Percentiles rank a stretch among this genome's conserved stretches.
Conservation (phyloP, 2,888 invertebrate species). For the Drosophila peninsularis region DNA sequence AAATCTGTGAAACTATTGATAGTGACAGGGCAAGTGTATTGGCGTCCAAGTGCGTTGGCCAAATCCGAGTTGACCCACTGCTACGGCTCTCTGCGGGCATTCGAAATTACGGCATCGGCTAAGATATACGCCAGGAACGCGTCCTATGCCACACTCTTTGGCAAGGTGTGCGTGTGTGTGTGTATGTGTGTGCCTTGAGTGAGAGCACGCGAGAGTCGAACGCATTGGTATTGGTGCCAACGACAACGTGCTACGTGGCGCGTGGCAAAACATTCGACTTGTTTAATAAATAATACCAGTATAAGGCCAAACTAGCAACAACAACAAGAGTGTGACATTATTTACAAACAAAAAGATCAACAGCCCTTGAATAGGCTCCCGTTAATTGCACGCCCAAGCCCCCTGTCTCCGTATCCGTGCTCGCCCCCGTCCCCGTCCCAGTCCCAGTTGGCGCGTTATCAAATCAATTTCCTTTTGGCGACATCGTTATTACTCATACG, state of each 20-base stretch:
- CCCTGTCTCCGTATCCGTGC: background rate
- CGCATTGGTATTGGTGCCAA: slow-evolving; percentile 59
- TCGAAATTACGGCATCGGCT: slow-evolving; percentile 75
- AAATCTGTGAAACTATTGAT: slow-evolving; percentile 35
- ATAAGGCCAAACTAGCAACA: slow-evolving; percentile 52
- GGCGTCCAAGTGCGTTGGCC: slow-evolving; percentile 11
- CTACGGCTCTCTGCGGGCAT: slow-evolving; percentile 34
- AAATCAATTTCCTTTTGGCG: slow-evolving; percentile 1
- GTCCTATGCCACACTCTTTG: slow-evolving; percentile 66
- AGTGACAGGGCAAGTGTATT: slow-evolving; percentile 17
- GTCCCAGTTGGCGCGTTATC: background rate
- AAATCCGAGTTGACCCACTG: slow-evolving; percentile 6
- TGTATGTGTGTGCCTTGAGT: slow-evolving; percentile 28
- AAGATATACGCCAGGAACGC: slow-evolving; percentile 68
- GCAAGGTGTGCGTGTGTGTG: slow-evolving; percentile 53
- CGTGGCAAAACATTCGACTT: slow-evolving; percentile 56
- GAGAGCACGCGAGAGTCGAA: slow-evolving; percentile 70
- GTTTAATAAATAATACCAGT: slow-evolving; percentile 66
- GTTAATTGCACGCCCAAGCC: slow-evolving; percentile 20
- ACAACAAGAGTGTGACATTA: slow-evolving; percentile 25
- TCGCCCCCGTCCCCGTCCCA: background rate
- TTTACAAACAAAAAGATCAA: slow-evolving; percentile 12
- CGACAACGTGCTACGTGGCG: slow-evolving; percentile 67
- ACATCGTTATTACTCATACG: slow-evolving; percentile 50
- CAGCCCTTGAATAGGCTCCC: slow-evolving; percentile 11